Base-by-base conservation (phyloP, 2,888 invertebrate species). In the Spodoptera picta region DNA sequence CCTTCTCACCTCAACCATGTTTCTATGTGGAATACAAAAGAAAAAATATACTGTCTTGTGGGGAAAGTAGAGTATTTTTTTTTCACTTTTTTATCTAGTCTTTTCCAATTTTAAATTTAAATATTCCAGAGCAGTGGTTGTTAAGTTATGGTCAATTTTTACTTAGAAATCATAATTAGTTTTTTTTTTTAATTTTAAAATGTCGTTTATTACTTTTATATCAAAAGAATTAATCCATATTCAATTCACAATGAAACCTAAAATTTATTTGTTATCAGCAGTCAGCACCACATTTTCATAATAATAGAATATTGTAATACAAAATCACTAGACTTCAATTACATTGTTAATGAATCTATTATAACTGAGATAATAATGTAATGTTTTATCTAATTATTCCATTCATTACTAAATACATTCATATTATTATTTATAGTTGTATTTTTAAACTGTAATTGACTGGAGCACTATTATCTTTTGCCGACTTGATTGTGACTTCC, bases 331-430 rank as follows among this genome's bases (percentile, higher is more conserved):
- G 44, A 54, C 24, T 27, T 24, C 58, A 49, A 61, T 61, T 55
- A 24, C 31, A 55, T 52, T 67, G 52, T 63, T 63, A 71, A 71
- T 64, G 44, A 63, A 60, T 64, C 56, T 72, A 64, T 63, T 68
- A 64, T 64, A 57, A 68, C 23, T 10, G 9, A 57, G 72, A 71
- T 71, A 66, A 69, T 53, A 59, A 53, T 57, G 47, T 54, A 45
- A 9, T 46, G 41, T 56, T 71, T 54, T 67, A 63, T 71, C 52
- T 67, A 36, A 62, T 45, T 46, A 48, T 67, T 56, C 24, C 55
- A 69, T 56, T 65, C 60, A 59, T 24, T 11, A 50, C 46, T 46
- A 19, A 53, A 41, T 57, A 10, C 53, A n/a, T 9, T 46, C 9
- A 43, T 27, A 49, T 56, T 6, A 19, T 43, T 31, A 53, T 49